Percentiles rank a stretch among this genome's conserved stretches.
Conservation (phyloP, 2,888 invertebrate genomes). For the Rotaria macrura region DNA sequence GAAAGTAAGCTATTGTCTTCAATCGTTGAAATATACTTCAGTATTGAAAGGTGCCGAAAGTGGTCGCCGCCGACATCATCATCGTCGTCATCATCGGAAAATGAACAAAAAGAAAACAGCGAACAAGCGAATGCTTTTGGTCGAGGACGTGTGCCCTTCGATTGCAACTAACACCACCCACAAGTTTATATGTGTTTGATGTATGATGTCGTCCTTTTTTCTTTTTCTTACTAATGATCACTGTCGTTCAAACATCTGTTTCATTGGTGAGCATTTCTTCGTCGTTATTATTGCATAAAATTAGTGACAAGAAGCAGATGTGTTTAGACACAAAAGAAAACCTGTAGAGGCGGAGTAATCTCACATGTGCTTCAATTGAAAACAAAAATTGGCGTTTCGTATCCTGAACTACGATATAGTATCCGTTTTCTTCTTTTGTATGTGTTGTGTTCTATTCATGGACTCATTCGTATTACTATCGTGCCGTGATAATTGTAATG, state of each 20-base stretch:
- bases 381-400: neutral
- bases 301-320: neutral
- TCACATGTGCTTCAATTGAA: neutral
- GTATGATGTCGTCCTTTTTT: neutral
- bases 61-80: neutral
- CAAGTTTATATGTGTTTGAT: neutral
- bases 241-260: neutral
- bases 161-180: neutral
- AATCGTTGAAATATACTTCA: neutral
- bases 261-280: neutral
- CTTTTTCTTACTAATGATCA: neutral
- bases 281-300: neutral
- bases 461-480: neutral
- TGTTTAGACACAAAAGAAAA: neutral
- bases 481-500: neutral
- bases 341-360: neutral
- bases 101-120: neutral
- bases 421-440: neutral
- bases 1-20: neutral
- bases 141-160: neutral
- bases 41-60: neutral
- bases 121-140: neutral
- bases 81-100: neutral
- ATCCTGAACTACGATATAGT: neutral
- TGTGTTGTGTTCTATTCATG: neutral